Conservation (phyloP, 2,888 invertebrate genomes). For the Celastrina argiolus region DNA sequence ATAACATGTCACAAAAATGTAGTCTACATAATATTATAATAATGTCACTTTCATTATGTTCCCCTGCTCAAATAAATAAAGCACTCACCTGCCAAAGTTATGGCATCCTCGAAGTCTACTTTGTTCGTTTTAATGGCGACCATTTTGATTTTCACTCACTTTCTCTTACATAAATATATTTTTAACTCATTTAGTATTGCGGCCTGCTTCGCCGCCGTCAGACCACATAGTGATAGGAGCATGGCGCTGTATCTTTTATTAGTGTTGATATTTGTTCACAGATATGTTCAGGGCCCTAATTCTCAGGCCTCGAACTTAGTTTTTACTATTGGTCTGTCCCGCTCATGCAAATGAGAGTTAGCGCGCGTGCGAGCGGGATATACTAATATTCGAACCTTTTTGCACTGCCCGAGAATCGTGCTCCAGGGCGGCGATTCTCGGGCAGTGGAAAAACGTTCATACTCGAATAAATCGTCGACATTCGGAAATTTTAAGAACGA, state of each 20-base stretch:
- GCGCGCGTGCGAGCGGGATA: too few species aligned
- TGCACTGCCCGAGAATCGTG: too few species aligned
- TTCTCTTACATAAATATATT: not conserved
- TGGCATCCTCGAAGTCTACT: slow-evolving; percentile 30
- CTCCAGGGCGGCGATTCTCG: too few species aligned
- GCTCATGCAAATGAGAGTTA: too few species aligned
- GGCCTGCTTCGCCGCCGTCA: not conserved
- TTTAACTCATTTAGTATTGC: not conserved
- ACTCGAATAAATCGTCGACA: too few species aligned
- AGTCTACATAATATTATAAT: too few species aligned
- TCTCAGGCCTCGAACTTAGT: too few species aligned
- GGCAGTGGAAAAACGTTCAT: too few species aligned
- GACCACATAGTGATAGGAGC: not conserved
- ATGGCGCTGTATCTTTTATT: not conserved
- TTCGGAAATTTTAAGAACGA: too few species aligned
- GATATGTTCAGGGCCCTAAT: not conserved
- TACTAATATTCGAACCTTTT: too few species aligned
- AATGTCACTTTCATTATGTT: not conserved
- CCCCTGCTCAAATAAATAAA: not conserved
- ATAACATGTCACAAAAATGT: too few species aligned
- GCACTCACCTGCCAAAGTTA: slow-evolving; percentile 29
- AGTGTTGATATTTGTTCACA: not conserved
- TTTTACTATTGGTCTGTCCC: too few species aligned
- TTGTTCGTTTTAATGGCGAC: slow-evolving; percentile 26
- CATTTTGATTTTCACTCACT: slow-evolving; percentile 26